Evolutionary conservation across 2,888 invertebrate genomes (phyloP).

Genomic region (Pheosia gnoma): DNA sequence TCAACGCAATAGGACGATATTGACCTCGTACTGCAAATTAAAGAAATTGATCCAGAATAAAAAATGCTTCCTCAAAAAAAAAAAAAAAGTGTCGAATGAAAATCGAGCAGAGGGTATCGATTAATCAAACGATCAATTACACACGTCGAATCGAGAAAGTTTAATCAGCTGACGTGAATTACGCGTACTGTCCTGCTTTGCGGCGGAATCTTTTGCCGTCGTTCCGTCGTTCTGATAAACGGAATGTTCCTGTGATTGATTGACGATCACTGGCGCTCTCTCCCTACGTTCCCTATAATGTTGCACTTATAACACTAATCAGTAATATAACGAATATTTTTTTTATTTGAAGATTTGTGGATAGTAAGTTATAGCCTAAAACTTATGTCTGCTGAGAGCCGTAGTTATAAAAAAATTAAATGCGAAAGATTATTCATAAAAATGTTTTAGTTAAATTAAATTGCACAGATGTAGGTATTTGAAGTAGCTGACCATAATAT

Average conservation of each 20-base stretch:
- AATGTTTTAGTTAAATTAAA: too few relatives aligned
- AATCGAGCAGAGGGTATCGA: constrained; percentile 38
- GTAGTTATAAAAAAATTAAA: too few relatives aligned
- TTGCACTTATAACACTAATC: constrained; percentile 18
- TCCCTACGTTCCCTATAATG: constrained; percentile 39
- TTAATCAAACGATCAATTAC: constrained; percentile 51
- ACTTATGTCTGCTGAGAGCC: background rate
- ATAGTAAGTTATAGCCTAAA: too few relatives aligned
- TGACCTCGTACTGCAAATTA: constrained; percentile 8
- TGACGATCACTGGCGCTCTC: constrained; percentile 47
- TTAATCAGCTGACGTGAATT: constrained; percentile 36
- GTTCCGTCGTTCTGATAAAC: constrained; percentile 30
- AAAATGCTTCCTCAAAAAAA: constrained; percentile 50
- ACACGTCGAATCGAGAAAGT: constrained; percentile 34
- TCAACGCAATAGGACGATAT: background rate
- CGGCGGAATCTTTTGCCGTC: constrained; percentile 43
- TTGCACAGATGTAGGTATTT: too few relatives aligned
- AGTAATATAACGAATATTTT: constrained; percentile 16
- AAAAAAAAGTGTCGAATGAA: constrained; percentile 43
- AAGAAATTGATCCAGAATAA: constrained; percentile 24
- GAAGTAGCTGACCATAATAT: too few relatives aligned
- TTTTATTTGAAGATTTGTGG: constrained; percentile 8
- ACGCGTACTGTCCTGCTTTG: constrained; percentile 22
- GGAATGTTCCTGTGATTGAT: constrained; percentile 43
- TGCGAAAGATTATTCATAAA: too few relatives aligned